Evolutionary conservation across 1,140 invertebrate species (phyloP), one percentile per base, ranked within the genome.

Genomic region (Leptinotarsa undecemlineata): DNA sequence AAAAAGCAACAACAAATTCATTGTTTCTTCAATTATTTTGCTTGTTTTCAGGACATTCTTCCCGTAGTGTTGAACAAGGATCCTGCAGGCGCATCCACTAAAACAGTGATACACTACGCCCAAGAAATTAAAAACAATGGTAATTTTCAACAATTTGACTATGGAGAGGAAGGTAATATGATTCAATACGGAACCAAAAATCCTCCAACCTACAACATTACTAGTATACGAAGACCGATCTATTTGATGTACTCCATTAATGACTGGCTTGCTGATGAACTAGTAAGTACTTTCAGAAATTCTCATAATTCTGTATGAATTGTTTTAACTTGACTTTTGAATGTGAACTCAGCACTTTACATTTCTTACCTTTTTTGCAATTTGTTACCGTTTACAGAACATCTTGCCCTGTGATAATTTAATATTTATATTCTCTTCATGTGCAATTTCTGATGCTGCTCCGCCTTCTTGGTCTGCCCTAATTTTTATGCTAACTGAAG

Each of bases 71-170:
- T 94, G 42, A 86, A 86, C 19, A 94, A 96, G 79, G 88, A 89
- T 15, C 94, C 95, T 6, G 92, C 93, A 3, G 94, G 94, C 20
- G 90, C 94, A 0, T 96, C 94, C 1, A 91, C 91, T 0, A 91
- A 91, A 84, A 93, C 94, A 19, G 80, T 96, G 0, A 81, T 93
- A 19, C 92, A 94, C 84, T 93, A 89, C 76, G 88, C 88, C 0
- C 92, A 91, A 88, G 89, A 89, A 85, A 89, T 92, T 17, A 82
- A 83, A 74, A 81, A 83, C 60, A 86, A 84, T 61, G 90, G 92
- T 4, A 85, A 86, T 74, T 93, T 92, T 77, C 86, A 89, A 78
- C 86, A 88, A 61, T 94, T 89, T 74, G 92, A 94, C 81, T 94
- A 91, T 79, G 92, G 92, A 0, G 21, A 21, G 3, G 77, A 84